Base-by-base conservation (phyloP, 2,113 vertebrate genomes). In the Seriola aureovittata region DNA sequence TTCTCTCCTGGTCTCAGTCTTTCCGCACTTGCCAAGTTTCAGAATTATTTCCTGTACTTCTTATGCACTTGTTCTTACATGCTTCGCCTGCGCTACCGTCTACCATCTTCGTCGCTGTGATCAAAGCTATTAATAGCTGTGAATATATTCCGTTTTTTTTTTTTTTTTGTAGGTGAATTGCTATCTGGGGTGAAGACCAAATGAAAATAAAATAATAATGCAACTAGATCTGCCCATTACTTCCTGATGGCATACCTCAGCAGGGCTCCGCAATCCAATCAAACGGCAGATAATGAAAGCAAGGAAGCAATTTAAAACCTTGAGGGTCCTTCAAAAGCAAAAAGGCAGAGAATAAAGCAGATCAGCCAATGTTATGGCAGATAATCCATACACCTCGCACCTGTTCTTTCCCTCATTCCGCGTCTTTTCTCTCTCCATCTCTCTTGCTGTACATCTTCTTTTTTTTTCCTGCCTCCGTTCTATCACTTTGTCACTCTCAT, bases 231-330 rank as follows among this genome's bases (percentile, higher is more conserved):
- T 85, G 70, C 77, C 87, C 73, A 88, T 87, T 88, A 87, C 88
- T 78, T 88, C 90, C 83, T 85, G 86, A 88, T 88, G 78, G 78
- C 71, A 3, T 25, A 25, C 44, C 89, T 80, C 89, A 89, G 90
- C 85, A 78, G 81, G 89, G 75, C 84, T 79, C 88, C 84, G 32
- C 85, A 90, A 88, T 92, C 91, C 90, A 92, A 91, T 93, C 93
- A 92, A 87, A 91, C 21, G 12, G 60, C 78, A 82, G 81, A 90
- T 90, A 93, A 94, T 92, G 85, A 93, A 89, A 63, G 64, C 75
- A 62, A n/a, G 83, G 81, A 91, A 88, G 85, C 86, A 68, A 91
- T 91, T 90, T 86, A 85, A 86, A 91, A 82, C 69, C 84, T 75
- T 55, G 55, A 86, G 81, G 57, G 67, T 75, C 67, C 67, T 80